These are phyloP conservation scores for Sarcophaga subvicina DNA, from an alignment of 2,888 invertebrate genomes.

Conservation along the genomic window DNA sequence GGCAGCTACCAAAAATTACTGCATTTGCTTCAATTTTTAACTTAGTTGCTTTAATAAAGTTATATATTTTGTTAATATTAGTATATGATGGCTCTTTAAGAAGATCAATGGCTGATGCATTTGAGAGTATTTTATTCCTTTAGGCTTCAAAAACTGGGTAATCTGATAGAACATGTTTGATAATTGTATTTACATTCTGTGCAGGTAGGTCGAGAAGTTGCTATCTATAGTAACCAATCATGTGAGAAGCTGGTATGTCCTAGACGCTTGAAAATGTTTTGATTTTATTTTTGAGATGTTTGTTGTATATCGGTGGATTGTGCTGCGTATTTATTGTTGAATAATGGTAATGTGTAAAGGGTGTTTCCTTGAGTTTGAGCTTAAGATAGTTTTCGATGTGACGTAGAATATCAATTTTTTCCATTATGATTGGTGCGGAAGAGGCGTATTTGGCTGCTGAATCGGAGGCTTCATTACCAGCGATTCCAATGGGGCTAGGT, in stretches of 20 bases:
- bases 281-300: too few relatives aligned
- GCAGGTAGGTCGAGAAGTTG: too few relatives aligned
- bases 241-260: slow-evolving; percentile 18
- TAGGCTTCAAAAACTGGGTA: not conserved
- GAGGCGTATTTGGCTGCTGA: too few relatives aligned
- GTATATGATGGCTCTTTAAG: not conserved
- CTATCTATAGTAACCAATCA: not conserved
- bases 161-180: too few relatives aligned
- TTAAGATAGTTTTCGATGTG: not conserved
- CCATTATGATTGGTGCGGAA: too few relatives aligned
- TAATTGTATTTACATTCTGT: too few relatives aligned
- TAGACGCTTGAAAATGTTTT: slow-evolving; percentile 18
- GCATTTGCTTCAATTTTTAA: not conserved
- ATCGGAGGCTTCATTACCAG: too few relatives aligned
- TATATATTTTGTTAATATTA: not conserved
- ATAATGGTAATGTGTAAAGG: not conserved
- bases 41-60: not conserved
- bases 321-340: slow-evolving; percentile 8
- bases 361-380: not conserved
- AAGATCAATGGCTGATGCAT: not conserved
- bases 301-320: too few relatives aligned
- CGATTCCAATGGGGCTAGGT: too few relatives aligned
- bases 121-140: not conserved
- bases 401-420: not conserved
- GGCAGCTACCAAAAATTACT: too few relatives aligned